These are phyloP conservation scores for Lerista edwardsae DNA, from an alignment of 2,797 vertebrate species.

Conservation along the genomic window DNA sequence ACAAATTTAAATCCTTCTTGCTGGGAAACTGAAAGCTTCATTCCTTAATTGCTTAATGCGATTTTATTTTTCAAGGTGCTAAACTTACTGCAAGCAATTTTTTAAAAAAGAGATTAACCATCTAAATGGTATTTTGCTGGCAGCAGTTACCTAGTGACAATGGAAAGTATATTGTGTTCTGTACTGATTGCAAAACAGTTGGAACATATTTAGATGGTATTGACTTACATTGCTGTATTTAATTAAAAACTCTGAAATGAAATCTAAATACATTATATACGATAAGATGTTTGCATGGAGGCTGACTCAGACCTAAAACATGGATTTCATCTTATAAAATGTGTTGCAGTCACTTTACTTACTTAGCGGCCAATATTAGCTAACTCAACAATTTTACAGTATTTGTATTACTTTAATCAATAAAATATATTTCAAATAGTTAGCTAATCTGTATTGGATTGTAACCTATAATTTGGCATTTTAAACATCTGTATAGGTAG, in stretches of 20 bases:
- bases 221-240: background rate
- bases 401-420: background rate
- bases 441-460: background rate
- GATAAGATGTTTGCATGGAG: background rate
- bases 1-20: slow-evolving; percentile 41
- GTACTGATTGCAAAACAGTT: slow-evolving; percentile 11
- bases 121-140: slow-evolving; percentile 48
- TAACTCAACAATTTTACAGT: background rate
- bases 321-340: background rate
- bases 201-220: background rate
- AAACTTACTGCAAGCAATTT: slow-evolving; percentile 14
- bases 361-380: background rate
- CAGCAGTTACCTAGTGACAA: slow-evolving; percentile 42
- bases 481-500: no score
- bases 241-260: slow-evolving; percentile 7
- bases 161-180: slow-evolving; percentile 49
- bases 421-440: background rate
- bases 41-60: slow-evolving; percentile 40
- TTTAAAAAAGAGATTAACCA: slow-evolving; percentile 51
- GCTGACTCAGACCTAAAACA: background rate
- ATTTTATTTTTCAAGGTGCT: slow-evolving; percentile 36
- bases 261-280: background rate
- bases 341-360: background rate
- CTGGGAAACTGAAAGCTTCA: slow-evolving; percentile 33
- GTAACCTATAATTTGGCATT: no score